Conservation (phyloP, 2,888 invertebrate genomes). For the Apantesis nais region DNA sequence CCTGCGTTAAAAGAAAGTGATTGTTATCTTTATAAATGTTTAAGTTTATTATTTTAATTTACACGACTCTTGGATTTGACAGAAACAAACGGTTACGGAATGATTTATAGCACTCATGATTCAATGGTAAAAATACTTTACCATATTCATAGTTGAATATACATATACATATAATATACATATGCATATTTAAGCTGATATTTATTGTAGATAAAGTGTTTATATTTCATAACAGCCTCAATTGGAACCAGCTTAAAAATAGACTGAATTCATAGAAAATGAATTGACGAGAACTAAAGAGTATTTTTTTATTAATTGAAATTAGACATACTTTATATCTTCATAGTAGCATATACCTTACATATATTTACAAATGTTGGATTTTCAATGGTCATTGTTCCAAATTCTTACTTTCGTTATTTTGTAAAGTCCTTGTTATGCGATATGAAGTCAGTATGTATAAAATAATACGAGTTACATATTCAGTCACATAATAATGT, state of each 20-base stretch:
- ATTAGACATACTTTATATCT: background rate
- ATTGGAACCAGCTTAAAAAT: background rate
- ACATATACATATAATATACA: background rate
- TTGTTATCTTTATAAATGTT: conserved; percentile 32
- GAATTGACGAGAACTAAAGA: background rate
- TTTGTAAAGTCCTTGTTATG: no score
- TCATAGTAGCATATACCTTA: no score
- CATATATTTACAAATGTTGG: no score
- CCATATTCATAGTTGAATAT: background rate
- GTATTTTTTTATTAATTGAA: background rate
- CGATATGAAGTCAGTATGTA: no score
- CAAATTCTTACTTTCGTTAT: no score
- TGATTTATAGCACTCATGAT: background rate
- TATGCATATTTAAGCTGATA: conserved; percentile 1
- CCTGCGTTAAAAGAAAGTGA: conserved; percentile 39
- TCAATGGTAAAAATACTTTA: background rate
- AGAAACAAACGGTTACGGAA: conserved; percentile 15
- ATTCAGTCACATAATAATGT: no score
- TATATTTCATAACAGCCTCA: background rate
- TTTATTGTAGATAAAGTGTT: background rate
- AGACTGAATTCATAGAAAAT: background rate
- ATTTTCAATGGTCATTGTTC: no score
- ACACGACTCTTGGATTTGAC: conserved; percentile 11
- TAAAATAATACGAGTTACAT: no score
- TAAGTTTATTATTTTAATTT: conserved; percentile 44